Base-by-base conservation (phyloP, 1,140 invertebrate species). In the Sycophaga agraensis region DNA sequence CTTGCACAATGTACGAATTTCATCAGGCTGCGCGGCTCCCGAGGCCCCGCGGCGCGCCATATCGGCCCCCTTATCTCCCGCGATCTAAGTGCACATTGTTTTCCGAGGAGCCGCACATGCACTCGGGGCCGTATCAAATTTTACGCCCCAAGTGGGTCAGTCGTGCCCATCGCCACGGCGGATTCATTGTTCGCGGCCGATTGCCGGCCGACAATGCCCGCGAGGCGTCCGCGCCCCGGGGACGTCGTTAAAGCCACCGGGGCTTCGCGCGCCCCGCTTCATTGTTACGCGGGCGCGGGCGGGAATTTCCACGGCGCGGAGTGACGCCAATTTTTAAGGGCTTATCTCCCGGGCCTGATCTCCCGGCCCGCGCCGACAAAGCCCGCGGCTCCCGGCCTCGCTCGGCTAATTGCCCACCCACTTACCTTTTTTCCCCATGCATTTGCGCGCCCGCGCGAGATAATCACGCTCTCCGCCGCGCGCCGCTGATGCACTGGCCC, bases 161-260 rank as follows among this genome's bases (percentile, higher is more conserved):
- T n/a, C 7, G 26, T 40, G 4, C 4, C 8, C 21, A 8, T 11
- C 6, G 17, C 0, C 34, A 31, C 12, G 16, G 26, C 9, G 17
- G 31, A 1, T 17, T 43, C 45, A 51, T 59, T 59, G 57, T 59
- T 51, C 35, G 48, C 48, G 35, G n/a, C n/a, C n/a, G n/a, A n/a
- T n/a, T n/a, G n/a, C n/a, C n/a, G n/a, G n/a, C n/a, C n/a, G n/a
- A n/a, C n/a, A n/a, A n/a, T n/a, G n/a, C n/a, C n/a, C n/a, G n/a
- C n/a, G n/a, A n/a, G n/a, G n/a, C n/a, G n/a, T n/a, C n/a, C n/a
- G n/a, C n/a, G n/a, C n/a, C n/a, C 8, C 11, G 17, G 24, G 22
- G 54, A 42, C 40, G 45, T 57, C 34, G 54, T 46, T 57, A 49
- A 58, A 59, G 46, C n/a, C n/a, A n/a, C n/a, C n/a, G n/a, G 5